These are phyloP conservation scores for Chaetoderma sp. DNA, from an alignment of 2,888 invertebrate genomes.

Conservation along the genomic window DNA sequence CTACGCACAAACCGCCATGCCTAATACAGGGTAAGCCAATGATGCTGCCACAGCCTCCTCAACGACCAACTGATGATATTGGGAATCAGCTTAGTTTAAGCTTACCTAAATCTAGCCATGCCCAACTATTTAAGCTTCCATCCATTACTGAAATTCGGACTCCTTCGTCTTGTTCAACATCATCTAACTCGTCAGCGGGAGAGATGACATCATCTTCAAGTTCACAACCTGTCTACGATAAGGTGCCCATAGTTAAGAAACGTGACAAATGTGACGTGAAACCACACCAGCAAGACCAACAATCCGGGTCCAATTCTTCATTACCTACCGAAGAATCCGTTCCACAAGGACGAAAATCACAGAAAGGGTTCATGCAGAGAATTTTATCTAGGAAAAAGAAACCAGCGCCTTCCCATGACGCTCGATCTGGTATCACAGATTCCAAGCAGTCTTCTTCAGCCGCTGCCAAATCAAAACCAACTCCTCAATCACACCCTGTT, in stretches of 20 bases:
- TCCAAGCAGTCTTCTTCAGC: no score
- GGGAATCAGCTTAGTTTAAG: no score
- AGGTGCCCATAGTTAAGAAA: constrained; percentile 17
- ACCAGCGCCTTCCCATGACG: no score
- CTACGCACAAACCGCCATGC: constrained; percentile 40
- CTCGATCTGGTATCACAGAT: no score
- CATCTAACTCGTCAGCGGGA: no score
- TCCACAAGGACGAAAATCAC: neutral
- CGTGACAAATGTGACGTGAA: constrained; percentile 10
- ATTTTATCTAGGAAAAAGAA: constrained; percentile 59
- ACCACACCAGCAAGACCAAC: constrained; percentile 8
- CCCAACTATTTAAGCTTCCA: constrained; percentile 36
- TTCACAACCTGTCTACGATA: no score
- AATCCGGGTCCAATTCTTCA: constrained; percentile 22
- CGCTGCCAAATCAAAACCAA: no score
- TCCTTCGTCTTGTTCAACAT: constrained; percentile 41
- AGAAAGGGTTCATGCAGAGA: constrained; percentile 55
- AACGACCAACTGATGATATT: neutral
- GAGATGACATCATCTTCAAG: no score
- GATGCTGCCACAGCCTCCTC: neutral
- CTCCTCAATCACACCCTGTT: no score
- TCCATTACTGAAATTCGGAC: constrained; percentile 43
- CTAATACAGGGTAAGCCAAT: neutral
- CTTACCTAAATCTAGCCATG: neutral
- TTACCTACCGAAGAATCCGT: no score